Base-by-base conservation (phyloP, 2,113 vertebrate genomes). In the Macquaria ambigua region DNA sequence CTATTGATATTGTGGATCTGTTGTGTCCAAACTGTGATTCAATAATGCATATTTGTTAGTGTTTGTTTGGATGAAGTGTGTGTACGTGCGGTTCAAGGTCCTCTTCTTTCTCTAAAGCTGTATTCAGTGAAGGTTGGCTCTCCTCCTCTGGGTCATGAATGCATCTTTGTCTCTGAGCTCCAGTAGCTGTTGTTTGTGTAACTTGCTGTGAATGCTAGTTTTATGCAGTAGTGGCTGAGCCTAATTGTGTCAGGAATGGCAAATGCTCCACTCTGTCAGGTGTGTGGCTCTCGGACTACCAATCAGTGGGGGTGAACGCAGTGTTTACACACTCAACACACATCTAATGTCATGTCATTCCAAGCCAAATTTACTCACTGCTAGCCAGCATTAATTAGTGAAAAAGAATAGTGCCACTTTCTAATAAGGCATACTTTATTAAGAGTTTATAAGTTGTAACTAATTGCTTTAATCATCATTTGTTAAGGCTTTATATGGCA, bases 61-160 rank as follows among this genome's bases (percentile, higher is more conserved):
- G 43, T 86, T 82, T 79, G 73, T 76, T 63, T 87, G 58, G 23
- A 56, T 81, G 77, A 48, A 55, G 39, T 39, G 23, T 23, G 67
- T 73, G 63, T 81, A 50, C 74, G 70, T 25, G 58, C 14, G 25
- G 21, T 81, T 86, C 46, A 88, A 62, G 56, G 59, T 84, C 68
- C 46, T 70, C 73, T 85, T 74, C 46, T 66, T 66, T 84, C 79
- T 93, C 85, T 91, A 70, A 91, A 85, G 92, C 74, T 76, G 91
- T 83, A 89, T 93, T 94, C 74, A 89, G 83, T 52, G 52, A 84
- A 90, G 87, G 70, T 90, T 92, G 93, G 89, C 91, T 91, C 61
- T 85, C 79, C 64, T 89, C 83, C 88, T 85, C 14, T n/a, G 69
- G 86, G 86, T 90, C 92, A 93, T 95, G 91, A 96, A 95, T 95